Evolutionary conservation across 2,797 vertebrate species (phyloP), one percentile per base, ranked within the genome.

Genomic region (Tarsius wallacei): DNA sequence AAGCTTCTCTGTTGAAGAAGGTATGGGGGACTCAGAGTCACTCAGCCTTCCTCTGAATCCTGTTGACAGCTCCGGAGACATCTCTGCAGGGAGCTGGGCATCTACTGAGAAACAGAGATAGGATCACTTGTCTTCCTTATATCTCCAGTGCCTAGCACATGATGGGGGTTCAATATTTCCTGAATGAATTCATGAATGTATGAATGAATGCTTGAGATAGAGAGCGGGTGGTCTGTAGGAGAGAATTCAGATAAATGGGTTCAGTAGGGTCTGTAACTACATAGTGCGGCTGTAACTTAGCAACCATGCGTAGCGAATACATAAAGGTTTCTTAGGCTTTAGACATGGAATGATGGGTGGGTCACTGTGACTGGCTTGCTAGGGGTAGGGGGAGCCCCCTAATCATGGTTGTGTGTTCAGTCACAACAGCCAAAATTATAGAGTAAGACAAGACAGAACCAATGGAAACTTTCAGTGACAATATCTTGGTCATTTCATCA

Each of bases 361-460:
- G 49, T 88, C 73, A 59, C 68, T 13, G 14, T 28, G 31, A 55
- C 70, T 81, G 66, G 49, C n/a, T 16, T 53, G 3, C 11, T 76
- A 81, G 17, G 9, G 51, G 17, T 31, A 0, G 12, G 24, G 49
- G 42, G 84, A 17, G 31, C 61, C 53, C 36, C 21, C 42, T 42
- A 55, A n/a, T 55, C 21, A 82, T 22, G 21, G 13, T 5, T 15
- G n/a, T 55, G 26, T 96, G 74, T 71, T 7, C 14, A 87, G 66
- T 36, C 76, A 76, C 13, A 36, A 51, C 5, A 70, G 33, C 17
- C 49, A 87, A 73, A 90, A 26, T 5, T 73, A 3, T 21, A 53
- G n/a, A 81, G 9, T 28, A 90, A 89, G 55, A 83, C 19, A 86
- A 81, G 19, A 68, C 78, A 89, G 66, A 93, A 83, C 31, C 33